Percentiles rank a stretch among this genome's conserved stretches.
phyloP scores from a whole-genome alignment of 2,113 vertebrate genomes.

The Porphyrio hochstetteri region DNA sequence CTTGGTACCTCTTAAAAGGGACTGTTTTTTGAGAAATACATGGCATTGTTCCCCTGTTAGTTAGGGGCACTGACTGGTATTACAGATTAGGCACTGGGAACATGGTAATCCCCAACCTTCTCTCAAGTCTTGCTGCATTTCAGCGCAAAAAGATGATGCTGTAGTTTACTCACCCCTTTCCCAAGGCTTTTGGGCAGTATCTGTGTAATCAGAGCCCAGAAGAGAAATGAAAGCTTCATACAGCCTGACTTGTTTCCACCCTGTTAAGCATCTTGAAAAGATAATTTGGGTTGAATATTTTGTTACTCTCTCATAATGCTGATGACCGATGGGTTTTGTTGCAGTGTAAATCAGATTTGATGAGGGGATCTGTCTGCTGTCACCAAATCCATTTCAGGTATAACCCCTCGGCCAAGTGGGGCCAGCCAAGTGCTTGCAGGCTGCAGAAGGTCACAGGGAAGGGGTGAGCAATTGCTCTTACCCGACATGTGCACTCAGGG shows the following conservation, averaged over 20 bases:
- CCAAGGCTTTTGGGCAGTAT: slow-evolving; percentile 11
- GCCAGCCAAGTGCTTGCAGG: background rate
- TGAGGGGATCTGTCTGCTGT: background rate
- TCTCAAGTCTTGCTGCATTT: background rate
- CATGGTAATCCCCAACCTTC: background rate
- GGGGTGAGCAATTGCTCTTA: background rate
- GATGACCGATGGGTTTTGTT: background rate
- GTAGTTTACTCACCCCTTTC: background rate
- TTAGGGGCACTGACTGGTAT: background rate
- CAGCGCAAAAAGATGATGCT: background rate
- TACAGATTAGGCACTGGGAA: background rate
- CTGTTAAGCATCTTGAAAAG: slow-evolving; percentile 31
- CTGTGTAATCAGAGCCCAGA: slow-evolving; percentile 36
- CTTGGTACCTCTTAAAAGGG: background rate
- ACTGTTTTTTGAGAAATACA: background rate
- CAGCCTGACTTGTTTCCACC: slow-evolving; percentile 17
- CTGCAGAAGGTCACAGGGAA: background rate
- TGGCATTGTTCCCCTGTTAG: background rate
- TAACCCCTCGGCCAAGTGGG: background rate
- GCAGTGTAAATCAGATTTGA: background rate
- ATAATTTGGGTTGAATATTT: slow-evolving; percentile 33
- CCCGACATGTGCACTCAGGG: background rate
- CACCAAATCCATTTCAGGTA: background rate
- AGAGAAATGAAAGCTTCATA: slow-evolving; percentile 44
- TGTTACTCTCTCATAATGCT: slow-evolving; percentile 2